These are phyloP conservation scores for Rhamphomyia laevipes DNA, from an alignment of 2,888 invertebrate species.

Conservation along the genomic window DNA sequence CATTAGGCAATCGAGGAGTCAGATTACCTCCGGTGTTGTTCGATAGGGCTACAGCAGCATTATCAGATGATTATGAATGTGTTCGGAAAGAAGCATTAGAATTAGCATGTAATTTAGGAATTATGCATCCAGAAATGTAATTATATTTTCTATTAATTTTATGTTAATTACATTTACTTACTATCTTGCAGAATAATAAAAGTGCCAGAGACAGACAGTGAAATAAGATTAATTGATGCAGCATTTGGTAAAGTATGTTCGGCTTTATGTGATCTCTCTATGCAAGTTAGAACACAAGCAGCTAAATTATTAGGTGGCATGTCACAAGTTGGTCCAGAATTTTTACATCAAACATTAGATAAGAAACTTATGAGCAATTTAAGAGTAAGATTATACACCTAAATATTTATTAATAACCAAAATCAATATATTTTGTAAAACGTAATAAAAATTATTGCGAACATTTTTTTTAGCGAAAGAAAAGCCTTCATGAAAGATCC, in stretches of 20 bases:
- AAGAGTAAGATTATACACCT: too few species aligned
- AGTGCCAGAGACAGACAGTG: slow-evolving; percentile 63
- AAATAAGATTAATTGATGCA: slow-evolving; percentile 83
- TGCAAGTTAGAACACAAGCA: slow-evolving; percentile 75
- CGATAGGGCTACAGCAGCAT: slow-evolving; percentile 53
- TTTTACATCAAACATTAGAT: slow-evolving; percentile 90
- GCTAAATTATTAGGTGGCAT: slow-evolving; percentile 78
- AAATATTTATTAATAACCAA: slow-evolving; percentile 6
- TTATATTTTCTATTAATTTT: slow-evolving; percentile 8
- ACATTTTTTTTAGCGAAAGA: slow-evolving; percentile 50
- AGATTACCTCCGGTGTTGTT: slow-evolving; percentile 58
- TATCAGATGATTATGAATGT: slow-evolving; percentile 88
- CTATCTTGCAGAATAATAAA: slow-evolving; percentile 48
- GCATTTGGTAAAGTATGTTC: slow-evolving; percentile 93
- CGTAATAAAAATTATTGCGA: background rate
- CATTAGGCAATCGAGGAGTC: slow-evolving; percentile 70
- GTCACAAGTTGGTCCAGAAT: slow-evolving; percentile 73
- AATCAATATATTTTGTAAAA: background rate
- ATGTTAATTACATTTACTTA: slow-evolving; percentile 4
- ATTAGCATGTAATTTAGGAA: slow-evolving; percentile 74
- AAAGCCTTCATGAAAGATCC: slow-evolving; percentile 74
- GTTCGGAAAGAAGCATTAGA: slow-evolving; percentile 78
- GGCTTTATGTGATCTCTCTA: slow-evolving; percentile 82
- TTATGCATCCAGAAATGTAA: slow-evolving; percentile 78
- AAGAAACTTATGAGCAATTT: slow-evolving; percentile 96